phyloP scores from a whole-genome alignment of 2,888 invertebrate genomes.

The Polyommatus iphigenia region DNA sequence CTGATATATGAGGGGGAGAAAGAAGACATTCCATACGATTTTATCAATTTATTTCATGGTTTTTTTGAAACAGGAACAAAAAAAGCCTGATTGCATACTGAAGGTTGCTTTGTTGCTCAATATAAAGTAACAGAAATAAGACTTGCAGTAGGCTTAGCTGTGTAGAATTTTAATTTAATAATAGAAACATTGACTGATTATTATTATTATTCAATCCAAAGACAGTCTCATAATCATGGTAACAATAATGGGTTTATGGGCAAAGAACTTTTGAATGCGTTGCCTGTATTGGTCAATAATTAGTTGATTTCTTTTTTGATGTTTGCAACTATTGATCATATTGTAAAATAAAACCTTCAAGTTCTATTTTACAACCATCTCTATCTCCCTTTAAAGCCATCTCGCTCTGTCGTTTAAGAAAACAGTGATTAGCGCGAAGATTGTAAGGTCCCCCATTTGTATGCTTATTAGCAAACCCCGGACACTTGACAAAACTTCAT shows the following conservation, averaged over 20 bases:
- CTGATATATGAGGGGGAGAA: constrained; percentile 26
- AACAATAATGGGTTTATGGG: too few relatives aligned
- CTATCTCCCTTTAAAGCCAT: constrained; percentile 28
- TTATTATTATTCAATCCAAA: too few relatives aligned
- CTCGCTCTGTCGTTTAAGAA: constrained; percentile 43
- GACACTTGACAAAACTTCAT: constrained; percentile 47
- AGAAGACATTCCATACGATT: constrained; percentile 12
- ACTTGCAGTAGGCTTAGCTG: too few relatives aligned
- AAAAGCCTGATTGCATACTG: background rate
- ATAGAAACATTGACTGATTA: too few relatives aligned
- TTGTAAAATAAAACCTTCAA: background rate
- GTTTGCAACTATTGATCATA: background rate
- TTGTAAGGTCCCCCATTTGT: constrained; percentile 53
- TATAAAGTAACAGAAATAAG: background rate
- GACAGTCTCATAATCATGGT: too few relatives aligned
- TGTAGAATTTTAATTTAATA: too few relatives aligned
- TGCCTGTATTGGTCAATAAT: too few relatives aligned
- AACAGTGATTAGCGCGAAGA: constrained; percentile 52
- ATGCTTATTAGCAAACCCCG: constrained; percentile 62
- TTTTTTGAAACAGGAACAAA: background rate
- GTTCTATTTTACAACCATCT: constrained; percentile 1
- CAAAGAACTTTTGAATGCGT: too few relatives aligned
- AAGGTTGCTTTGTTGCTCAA: background rate
- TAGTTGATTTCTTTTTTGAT: too few relatives aligned
- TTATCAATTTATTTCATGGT: background rate